Evolutionary conservation across 2,888 invertebrate species (phyloP), one percentile per base, ranked within the genome.

Genomic region (Xiphydria camelus): DNA sequence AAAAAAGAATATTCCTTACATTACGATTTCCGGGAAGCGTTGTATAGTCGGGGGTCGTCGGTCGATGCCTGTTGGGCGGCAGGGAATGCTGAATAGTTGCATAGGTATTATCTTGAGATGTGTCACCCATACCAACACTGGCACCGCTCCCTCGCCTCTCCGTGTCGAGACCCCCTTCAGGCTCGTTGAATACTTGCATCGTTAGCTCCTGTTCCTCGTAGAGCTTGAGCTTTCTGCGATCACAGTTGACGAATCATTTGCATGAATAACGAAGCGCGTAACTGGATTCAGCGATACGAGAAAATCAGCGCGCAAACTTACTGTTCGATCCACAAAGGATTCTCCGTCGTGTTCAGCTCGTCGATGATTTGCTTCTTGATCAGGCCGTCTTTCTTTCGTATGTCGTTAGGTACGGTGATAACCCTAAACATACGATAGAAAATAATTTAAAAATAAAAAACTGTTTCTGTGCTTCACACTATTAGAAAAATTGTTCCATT

Each of bases 281-380:
- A 10, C 2, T 40, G 19, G 10, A 10, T 33, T 14, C 1, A 10
- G 15, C n/a, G 9, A 5, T n/a, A 18, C 3, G 26, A 34, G 15
- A 33, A 34, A 22, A 46, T 19, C 36, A 36, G 4, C 31, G 12
- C 6, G 3, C 15, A 4, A 38, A 78, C 84, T 80, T 73, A 87
- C 87, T 91, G 92, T 79, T 94, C 94, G 64, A 93, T 86, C 94
- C 93, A 94, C 9, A 94, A 77, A 0, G 93, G 94, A 80, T 94
- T 94, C 75, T 94, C 94, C 0, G 93, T 94, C 0, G 91, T 92
- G 62, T 90, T 91, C 35, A 91, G 76, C 66, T 92, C 91, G 59
- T 92, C 91, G 22, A 91, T 84, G 38, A 91, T 89, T 51, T 89
- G 85, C 50, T 91, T 85, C 44, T 91, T 87, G 17, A 91, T 91